Evolutionary conservation across 2,797 vertebrate genomes (phyloP), one percentile per base, ranked within the genome.

Genomic region (Limosa lapponica): DNA sequence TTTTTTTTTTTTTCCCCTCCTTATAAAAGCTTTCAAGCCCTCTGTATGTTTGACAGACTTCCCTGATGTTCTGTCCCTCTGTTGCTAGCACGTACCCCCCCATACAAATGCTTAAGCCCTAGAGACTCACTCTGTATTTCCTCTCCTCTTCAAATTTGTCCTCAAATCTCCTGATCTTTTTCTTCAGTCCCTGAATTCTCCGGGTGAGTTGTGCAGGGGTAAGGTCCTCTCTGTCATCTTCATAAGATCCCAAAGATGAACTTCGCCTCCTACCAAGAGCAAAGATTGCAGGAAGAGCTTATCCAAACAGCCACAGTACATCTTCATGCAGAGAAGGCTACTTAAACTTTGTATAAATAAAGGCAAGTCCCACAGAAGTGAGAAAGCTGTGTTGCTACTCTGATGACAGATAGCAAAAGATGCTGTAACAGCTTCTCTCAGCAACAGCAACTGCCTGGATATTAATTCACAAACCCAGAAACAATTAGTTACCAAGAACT

Each of bases 111-210:
- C 25, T 73, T 65, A 83, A 69, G 5, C 64, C 66, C 36, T 46
- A 75, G 28, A 66, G 25, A 90, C 98, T 98, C 80, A 99, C 99
- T 96, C 99, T 98, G 97, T 99, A 99, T 96, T 99, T 99, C 44
- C 98, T 98, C 46, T 99, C 99, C 54, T 99, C 99, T 97, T 99
- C 99, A 3, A 99, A 99, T 96, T 94, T 99, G 81, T 99, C 99
- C 95, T 99, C 99, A 39, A 98, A 99, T 91, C 98, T 98, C 90
- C 99, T 98, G 95, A 99, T 99, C 97, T 99, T 99, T 89, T 99
- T 99, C 98, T 99, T 99, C 67, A 99, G 98, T 28, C 98, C 98
- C 73, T 99, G 99, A 96, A 99, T 99, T 96, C 99, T 99, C 82
- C 99, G 99, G 1, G 99, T 99, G 94, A 99, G 98, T 78, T 99